These are phyloP conservation scores for Diarsia mendica DNA, from an alignment of 2,888 invertebrate species.

Conservation along the genomic window DNA sequence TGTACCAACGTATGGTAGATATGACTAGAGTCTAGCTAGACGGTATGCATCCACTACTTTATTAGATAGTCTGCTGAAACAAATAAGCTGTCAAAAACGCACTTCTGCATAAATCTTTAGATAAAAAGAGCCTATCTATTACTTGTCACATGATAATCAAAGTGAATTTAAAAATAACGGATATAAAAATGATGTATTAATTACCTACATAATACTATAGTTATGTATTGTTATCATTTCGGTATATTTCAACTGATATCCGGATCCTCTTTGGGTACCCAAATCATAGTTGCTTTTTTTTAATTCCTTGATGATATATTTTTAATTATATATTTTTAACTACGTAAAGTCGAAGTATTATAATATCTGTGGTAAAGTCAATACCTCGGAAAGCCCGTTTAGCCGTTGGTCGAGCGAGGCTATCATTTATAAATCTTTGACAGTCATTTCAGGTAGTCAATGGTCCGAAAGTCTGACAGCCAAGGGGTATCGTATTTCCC, in stretches of 20 bases:
- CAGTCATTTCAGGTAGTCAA: no score
- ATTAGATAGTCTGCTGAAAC: not conserved
- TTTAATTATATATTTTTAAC: not conserved
- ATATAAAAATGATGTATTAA: not conserved
- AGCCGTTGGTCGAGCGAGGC: no score
- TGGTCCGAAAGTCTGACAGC: no score
- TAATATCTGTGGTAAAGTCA: no score
- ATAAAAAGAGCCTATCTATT: slow-evolving; percentile 5
- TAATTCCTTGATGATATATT: not conserved
- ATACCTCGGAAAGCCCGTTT: not conserved
- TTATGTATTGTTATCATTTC: not conserved
- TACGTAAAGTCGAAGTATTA: no score
- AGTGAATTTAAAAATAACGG: slow-evolving; percentile 5
- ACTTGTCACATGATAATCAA: slow-evolving; percentile 1
- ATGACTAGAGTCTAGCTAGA: not conserved
- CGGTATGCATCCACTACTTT: not conserved
- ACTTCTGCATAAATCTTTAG: not conserved
- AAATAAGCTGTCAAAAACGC: not conserved
- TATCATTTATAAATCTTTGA: no score
- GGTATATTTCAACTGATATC: not conserved
- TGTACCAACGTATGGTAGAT: not conserved
- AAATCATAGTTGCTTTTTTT: not conserved
- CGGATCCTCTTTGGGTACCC: not conserved
- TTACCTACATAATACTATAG: not conserved
- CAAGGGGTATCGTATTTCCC: no score